Base-by-base conservation (phyloP, 2,797 vertebrate genomes). In the Anomalospiza imberbis region DNA sequence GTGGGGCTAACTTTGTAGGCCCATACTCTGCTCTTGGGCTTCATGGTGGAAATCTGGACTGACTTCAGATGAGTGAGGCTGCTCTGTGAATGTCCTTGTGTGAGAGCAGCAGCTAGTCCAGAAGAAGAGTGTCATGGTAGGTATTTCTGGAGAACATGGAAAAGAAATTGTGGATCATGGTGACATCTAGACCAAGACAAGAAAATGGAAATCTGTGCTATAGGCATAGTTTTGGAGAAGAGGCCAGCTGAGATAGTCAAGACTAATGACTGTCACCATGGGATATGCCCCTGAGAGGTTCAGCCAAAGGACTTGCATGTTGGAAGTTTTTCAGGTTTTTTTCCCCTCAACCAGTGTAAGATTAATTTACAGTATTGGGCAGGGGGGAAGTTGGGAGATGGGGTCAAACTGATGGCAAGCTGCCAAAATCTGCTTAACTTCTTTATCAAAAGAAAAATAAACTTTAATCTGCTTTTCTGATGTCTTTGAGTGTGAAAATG, bases 371-470 rank as follows among this genome's bases (percentile, higher is more conserved):
- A 92, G 61, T 73, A 51, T 86, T 78, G 68, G 71, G 84, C 34
- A 87, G 48, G 61, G 76, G 80, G 51, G 55, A 86, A 67, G 71
- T 60, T 63, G 53, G 84, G 32, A 77, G 53, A 86, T 76, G 67
- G 96, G 93, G 91, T 94, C 88, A 88, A 53, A 85, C 29, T 58
- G 77, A 44, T 93, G 96, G 91, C 95, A 94, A 93, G 38, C 84
- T 93, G 85, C 95, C 89, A 86, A 95, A 94, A 91, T 76, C 86
- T 89, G 74, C 81, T 93, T 80, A 92, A 77, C 83, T 90, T 93
- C 83, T 96, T 94, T 96, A 97, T 93, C 93, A 88, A 91, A 95
- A 96, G 94, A 78, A 95, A 92, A 96, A 92, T 85, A 96, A 96
- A 85, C 93, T 76, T 88, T 92, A 65, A 91, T 94, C 78, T 94